phyloP scores from a whole-genome alignment of 1,140 invertebrate species.

The Listronotus oregonensis region DNA sequence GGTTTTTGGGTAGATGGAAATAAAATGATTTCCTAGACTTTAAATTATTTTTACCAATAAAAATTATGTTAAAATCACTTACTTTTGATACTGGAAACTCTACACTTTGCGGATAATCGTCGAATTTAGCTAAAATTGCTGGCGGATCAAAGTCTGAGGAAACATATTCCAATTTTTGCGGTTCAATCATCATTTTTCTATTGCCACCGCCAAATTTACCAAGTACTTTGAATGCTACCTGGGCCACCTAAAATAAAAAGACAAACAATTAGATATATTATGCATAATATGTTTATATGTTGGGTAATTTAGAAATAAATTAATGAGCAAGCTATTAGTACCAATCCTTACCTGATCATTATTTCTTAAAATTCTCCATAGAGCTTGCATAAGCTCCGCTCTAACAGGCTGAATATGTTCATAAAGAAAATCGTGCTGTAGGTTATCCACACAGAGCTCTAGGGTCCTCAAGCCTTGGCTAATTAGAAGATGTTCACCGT shows the following conservation, averaged over 20 bases:
- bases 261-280: too few species aligned
- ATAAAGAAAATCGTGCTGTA: slow-evolving; percentile 98
- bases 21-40: too few species aligned
- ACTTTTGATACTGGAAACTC: too few species aligned
- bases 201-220: slow-evolving; percentile 99
- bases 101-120: slow-evolving; percentile 81
- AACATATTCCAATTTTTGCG: slow-evolving; percentile 87
- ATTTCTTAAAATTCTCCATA: slow-evolving; percentile 92
- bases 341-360: slow-evolving; percentile 70
- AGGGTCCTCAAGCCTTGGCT: slow-evolving; percentile 92
- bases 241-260: slow-evolving; percentile 24
- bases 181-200: slow-evolving; percentile 97
- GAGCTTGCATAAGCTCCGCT: slow-evolving; percentile 95
- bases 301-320: too few species aligned
- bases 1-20: too few species aligned
- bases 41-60: too few species aligned
- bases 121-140: slow-evolving; percentile 78
- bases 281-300: too few species aligned
- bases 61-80: too few species aligned
- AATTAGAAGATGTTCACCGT: slow-evolving; percentile 95
- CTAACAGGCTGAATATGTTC: slow-evolving; percentile 97
- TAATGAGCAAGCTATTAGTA: too few species aligned
- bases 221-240: slow-evolving; percentile 65
- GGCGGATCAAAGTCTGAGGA: slow-evolving; percentile 80
- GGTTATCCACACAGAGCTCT: slow-evolving; percentile 97